A percentile compares a stretch with the other conserved stretches of the same genome.
Evolutionary conservation across 64 coral and sea anemone genomes (phyloP).

Genomic region (Dendronephthya gigantea): DNA sequence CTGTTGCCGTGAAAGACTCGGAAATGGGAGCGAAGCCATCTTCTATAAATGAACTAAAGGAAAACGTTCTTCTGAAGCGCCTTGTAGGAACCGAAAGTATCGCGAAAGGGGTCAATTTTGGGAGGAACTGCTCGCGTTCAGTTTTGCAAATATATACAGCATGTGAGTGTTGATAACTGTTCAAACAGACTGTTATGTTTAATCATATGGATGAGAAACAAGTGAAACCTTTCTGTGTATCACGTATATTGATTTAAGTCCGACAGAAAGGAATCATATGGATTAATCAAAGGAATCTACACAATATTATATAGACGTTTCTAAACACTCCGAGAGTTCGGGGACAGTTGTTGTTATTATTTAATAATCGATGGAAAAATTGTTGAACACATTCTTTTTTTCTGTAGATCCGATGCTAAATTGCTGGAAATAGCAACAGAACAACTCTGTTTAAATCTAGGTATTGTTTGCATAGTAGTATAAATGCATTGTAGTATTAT

Average conservation of each 20-base stretch:
- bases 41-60: conserved; percentile 86
- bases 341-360: neutral
- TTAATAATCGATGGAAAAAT: neutral
- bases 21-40: conserved; percentile 91
- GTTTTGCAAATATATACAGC: conserved; percentile 67
- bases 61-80: conserved; percentile 74
- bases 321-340: no score
- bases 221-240: no score
- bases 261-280: no score
- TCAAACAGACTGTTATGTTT: no score
- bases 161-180: conserved; percentile 33
- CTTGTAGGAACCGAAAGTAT: conserved; percentile 64
- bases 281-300: no score
- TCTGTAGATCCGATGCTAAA: conserved; percentile 74
- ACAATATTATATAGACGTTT: no score
- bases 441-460: conserved; percentile 64
- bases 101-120: conserved; percentile 70
- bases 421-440: conserved; percentile 80
- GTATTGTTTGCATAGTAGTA: neutral
- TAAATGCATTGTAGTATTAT: no score
- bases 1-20: neutral
- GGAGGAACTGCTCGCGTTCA: conserved; percentile 75
- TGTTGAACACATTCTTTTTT: neutral
- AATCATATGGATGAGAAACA: no score
- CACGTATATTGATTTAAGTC: no score